Evolutionary conservation across 2,797 vertebrate genomes (phyloP), one percentile per base, ranked within the genome.

Genomic region (Capromys pilorides): DNA sequence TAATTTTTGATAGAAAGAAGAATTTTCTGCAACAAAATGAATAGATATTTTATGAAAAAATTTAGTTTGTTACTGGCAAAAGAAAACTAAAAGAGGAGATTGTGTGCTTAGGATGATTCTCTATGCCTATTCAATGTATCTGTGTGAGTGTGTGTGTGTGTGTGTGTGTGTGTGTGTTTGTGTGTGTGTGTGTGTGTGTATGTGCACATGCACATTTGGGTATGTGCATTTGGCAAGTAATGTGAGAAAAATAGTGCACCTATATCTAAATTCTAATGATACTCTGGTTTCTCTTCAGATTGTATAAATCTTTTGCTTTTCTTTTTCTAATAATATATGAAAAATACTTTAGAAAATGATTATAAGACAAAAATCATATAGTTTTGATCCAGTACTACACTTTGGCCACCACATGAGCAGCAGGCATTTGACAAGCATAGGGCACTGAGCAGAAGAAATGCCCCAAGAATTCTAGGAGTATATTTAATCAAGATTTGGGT

Each of bases 1-100:
- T 57, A 57, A 57, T 97, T 82, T 88, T 97, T 31, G 79, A 88
- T 67, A 91, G 51, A 96, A 96, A 93, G 94, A 91, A 87, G 9
- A 81, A 94, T 96, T 97, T 61, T 97, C 93, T 95, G 93, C 94
- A 66, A 28, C 87, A 92, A 54, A 96, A 33, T 91, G 94, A 96
- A 69, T 71, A 97, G 86, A 88, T 91, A 91, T 95, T 97, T 97
- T 90, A 83, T 90, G 88, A 77, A 97, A 97, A 91, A 95, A 96
- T 94, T 97, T 92, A 73, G 57, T 97, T 97, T 97, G 69, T 24
- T 93, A 92, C 96, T 78, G 61, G 80, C 96, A 96, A 97, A 81
- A 86, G 51, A 91, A 8, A 86, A 5, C n/a, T 71, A 22, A 73
- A 87, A 90, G 45, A 78, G 0, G 1, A 89, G 21, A 24, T 5